Conservation (phyloP, 2,888 invertebrate genomes). For the Deroplatys truncata region DNA sequence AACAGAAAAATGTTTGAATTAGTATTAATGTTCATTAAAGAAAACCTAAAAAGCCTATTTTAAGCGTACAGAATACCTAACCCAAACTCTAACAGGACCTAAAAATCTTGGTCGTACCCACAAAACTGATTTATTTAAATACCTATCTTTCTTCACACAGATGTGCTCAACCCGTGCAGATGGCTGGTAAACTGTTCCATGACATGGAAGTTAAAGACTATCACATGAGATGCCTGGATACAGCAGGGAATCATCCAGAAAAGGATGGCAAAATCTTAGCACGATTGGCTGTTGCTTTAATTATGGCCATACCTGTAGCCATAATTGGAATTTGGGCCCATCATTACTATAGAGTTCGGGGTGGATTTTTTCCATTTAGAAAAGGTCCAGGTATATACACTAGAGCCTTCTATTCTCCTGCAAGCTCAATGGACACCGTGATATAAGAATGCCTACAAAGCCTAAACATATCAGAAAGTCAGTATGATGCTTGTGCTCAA, state of each 20-base stretch:
- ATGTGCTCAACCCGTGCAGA: constrained; percentile 64
- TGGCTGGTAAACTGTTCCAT: constrained; percentile 55
- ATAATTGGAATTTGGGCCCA: constrained; percentile 57
- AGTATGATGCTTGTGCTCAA: background rate
- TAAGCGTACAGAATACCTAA: too few species aligned
- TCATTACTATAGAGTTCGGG: constrained; percentile 42
- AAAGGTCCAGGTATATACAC: constrained; percentile 58
- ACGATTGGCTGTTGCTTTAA: constrained; percentile 60
- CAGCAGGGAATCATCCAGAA: constrained; percentile 60
- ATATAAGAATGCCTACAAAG: background rate
- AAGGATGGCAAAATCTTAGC: constrained; percentile 65
- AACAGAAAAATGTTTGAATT: too few species aligned
- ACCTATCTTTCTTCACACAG: constrained; percentile 38
- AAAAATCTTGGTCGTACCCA: too few species aligned
- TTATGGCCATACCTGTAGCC: constrained; percentile 64
- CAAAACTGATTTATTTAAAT: too few species aligned
- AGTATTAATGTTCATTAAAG: too few species aligned
- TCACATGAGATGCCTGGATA: constrained; percentile 63
- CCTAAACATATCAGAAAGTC: background rate
- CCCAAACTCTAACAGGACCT: too few species aligned
- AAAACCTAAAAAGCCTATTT: too few species aligned
- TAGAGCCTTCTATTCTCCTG: constrained; percentile 67
- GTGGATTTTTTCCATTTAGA: constrained; percentile 58
- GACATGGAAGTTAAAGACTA: constrained; percentile 54
- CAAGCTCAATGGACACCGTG: constrained; percentile 41